Percentiles rank a stretch among this genome's conserved stretches.
Evolutionary conservation across 2,888 invertebrate species (phyloP).

Genomic region (Alcis repandata): DNA sequence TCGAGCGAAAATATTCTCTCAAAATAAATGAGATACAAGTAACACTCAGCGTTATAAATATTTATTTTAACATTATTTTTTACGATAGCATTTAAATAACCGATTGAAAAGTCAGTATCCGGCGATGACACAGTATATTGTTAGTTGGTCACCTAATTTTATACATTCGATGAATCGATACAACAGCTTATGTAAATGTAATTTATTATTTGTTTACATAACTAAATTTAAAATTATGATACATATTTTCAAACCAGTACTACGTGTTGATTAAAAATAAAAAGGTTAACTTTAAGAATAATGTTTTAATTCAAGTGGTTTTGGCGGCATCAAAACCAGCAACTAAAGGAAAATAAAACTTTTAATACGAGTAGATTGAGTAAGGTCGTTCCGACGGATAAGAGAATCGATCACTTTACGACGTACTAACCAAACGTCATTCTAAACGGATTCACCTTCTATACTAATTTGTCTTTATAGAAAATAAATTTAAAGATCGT

Average conservation of each 20-base stretch:
- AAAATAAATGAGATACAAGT: constrained; percentile 45
- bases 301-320: too few species aligned
- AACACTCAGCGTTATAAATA: constrained; percentile 1
- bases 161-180: constrained; percentile 3
- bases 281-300: too few species aligned
- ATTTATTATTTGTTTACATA: not conserved
- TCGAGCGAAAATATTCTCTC: constrained; percentile 49
- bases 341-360: too few species aligned
- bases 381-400: too few species aligned
- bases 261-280: too few species aligned
- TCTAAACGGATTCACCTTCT: too few species aligned
- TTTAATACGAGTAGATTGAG: too few species aligned
- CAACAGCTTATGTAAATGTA: not conserved
- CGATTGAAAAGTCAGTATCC: constrained; percentile 7
- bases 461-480: too few species aligned
- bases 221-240: not conserved
- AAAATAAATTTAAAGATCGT: too few species aligned
- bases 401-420: too few species aligned
- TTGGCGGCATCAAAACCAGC: too few species aligned
- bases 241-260: not conserved
- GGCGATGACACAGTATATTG: not conserved
- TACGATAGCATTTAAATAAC: constrained; percentile 11
- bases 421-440: too few species aligned
- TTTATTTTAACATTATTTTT: constrained; percentile 12
- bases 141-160: constrained; percentile 1